Percentiles rank a stretch among this genome's conserved stretches.
These are phyloP conservation scores for Acropora tenuis DNA, from an alignment of 64 coral and sea anemone genomes.

Conservation along the genomic window DNA sequence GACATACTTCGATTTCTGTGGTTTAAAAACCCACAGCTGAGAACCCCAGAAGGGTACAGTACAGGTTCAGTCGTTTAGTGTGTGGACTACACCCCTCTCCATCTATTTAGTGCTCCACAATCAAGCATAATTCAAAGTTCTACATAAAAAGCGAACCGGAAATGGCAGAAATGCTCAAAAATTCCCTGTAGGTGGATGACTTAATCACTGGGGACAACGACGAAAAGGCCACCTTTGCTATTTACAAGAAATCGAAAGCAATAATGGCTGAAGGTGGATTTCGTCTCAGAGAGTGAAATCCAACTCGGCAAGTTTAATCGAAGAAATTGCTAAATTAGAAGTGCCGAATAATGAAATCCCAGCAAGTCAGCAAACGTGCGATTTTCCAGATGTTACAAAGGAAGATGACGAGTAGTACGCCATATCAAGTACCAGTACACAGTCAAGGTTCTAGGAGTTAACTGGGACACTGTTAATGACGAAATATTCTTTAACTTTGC, in stretches of 20 bases:
- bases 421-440: background rate
- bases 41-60: conserved; percentile 28
- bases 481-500: background rate
- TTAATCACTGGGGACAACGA: too few species aligned
- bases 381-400: background rate
- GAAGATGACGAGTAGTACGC: background rate
- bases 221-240: too few species aligned
- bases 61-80: conserved; percentile 14
- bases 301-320: conserved; percentile 25
- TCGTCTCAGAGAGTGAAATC: background rate
- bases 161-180: background rate
- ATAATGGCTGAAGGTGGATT: background rate
- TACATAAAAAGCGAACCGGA: too few species aligned
- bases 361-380: too few species aligned
- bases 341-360: background rate
- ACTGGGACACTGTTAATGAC: conserved; percentile 13
- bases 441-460: conserved; percentile 19
- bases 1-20: conserved; percentile 53
- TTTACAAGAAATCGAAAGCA: too few species aligned
- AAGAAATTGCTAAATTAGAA: background rate
- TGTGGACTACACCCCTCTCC: background rate
- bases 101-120: too few species aligned
- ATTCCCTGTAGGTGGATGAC: too few species aligned
- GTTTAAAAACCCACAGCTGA: conserved; percentile 42
- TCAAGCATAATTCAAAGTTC: too few species aligned